These are phyloP conservation scores for Eulemur macaco DNA, from an alignment of 2,113 vertebrate species.

Conservation along the genomic window DNA sequence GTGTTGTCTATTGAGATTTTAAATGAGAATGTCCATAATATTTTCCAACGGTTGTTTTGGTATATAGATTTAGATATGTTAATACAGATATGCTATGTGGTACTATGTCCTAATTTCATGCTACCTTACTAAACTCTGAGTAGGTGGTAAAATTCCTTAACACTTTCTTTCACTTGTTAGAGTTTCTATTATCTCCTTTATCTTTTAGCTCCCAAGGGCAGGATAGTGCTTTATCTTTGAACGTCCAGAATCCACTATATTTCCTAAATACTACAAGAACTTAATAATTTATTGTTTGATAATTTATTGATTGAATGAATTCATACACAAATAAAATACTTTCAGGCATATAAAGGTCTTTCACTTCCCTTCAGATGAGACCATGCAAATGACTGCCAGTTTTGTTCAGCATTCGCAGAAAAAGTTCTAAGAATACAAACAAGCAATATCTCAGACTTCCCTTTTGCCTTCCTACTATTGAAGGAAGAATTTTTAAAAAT, in stretches of 20 bases:
- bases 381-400: not conserved
- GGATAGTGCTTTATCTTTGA: not conserved
- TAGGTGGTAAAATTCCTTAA: not conserved
- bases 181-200: not conserved
- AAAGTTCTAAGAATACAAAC: not conserved
- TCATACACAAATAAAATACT: not conserved
- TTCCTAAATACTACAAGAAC: not conserved
- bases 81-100: not conserved
- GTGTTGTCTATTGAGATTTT: not conserved
- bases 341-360: not conserved
- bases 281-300: not conserved
- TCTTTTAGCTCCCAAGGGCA: not conserved
- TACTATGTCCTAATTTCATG: not conserved
- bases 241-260: not conserved
- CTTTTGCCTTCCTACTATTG: not conserved
- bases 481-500: not conserved
- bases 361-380: not conserved
- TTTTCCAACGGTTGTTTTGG: not conserved
- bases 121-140: not conserved
- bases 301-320: not conserved
- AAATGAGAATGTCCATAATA: not conserved
- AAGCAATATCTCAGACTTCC: not conserved
- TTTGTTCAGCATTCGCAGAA: not conserved
- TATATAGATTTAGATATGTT: not conserved
- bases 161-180: not conserved